These are phyloP conservation scores for Butastur rufipennis DNA, from an alignment of 2,113 vertebrate genomes.

Conservation along the genomic window DNA sequence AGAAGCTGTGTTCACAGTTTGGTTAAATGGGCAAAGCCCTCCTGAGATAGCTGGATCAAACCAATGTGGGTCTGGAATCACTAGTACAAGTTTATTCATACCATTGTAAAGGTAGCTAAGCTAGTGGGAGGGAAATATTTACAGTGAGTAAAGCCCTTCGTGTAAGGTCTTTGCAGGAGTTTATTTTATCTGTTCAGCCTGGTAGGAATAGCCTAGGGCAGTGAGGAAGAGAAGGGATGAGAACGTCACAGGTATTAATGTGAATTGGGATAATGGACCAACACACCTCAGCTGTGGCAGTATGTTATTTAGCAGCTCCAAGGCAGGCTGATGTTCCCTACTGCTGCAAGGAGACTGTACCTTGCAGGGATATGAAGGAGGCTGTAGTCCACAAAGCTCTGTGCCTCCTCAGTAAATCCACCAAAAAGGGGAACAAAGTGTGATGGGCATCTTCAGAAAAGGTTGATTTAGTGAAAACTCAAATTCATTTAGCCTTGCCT, in stretches of 20 bases:
- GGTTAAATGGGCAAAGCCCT: background rate
- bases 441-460: background rate
- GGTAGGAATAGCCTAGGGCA: accelerated
- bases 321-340: background rate
- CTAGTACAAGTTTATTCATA: too few relatives aligned
- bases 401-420: background rate
- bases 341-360: background rate
- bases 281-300: background rate
- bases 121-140: accelerated
- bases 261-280: background rate
- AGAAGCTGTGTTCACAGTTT: background rate
- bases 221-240: accelerated
- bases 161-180: accelerated
- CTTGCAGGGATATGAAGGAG: background rate
- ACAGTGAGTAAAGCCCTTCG: background rate
- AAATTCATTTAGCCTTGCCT: background rate
- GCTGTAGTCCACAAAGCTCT: accelerated
- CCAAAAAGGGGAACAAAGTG: accelerated
- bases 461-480: background rate
- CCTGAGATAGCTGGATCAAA: background rate
- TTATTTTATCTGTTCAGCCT: background rate
- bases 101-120: background rate
- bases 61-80: accelerated
- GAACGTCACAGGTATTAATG: background rate
- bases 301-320: background rate